Base-by-base conservation (phyloP, 2,797 vertebrate genomes). In the Diplodus puntazzo region DNA sequence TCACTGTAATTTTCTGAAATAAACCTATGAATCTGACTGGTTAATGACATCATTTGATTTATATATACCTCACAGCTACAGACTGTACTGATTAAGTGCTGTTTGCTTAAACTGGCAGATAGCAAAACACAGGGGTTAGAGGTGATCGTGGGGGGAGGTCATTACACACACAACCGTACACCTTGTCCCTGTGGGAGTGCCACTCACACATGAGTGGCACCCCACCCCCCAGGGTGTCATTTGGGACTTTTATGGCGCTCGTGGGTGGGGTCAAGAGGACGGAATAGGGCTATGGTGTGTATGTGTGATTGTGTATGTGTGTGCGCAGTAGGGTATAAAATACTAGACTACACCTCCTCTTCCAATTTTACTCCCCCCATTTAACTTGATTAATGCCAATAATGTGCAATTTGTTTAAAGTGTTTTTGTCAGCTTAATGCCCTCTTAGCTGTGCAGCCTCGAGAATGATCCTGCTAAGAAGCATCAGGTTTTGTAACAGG, bases 1-100 rank as follows among this genome's bases (percentile, higher is more conserved):
- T 86, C 48, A 80, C 78, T 67, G 67, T 87, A 75, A 87, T 94
- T 92, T 69, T 88, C 45, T 23, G 45, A 80, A 91, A 90, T 87
- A 76, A 72, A 87, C 64, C 68, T 57, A 63, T 87, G 86, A 83
- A 11, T 9, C 66, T 68, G 72, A 72, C 30, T 70, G 77, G 77
- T 82, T 65, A 84, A 75, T 87, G 52, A 69, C 30, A 48, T 61
- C 45, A 81, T 77, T 83, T 85, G 43, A 89, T 86, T 77, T 76
- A 80, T 69, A 78, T 87, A 78, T 73, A 74, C 59, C 82, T 89
- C 76, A 71, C 78, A 91, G 75, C 59, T 58, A 59, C 62, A 13
- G 30, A 73, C 78, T 88, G 42, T 55, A 77, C 66, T 80, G 77
- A 85, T 82, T 77, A 77, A 66, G 58, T 39, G 16, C 6, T 65